Base-by-base conservation (phyloP, 2,113 vertebrate species). In the Corynorhinus townsendii region DNA sequence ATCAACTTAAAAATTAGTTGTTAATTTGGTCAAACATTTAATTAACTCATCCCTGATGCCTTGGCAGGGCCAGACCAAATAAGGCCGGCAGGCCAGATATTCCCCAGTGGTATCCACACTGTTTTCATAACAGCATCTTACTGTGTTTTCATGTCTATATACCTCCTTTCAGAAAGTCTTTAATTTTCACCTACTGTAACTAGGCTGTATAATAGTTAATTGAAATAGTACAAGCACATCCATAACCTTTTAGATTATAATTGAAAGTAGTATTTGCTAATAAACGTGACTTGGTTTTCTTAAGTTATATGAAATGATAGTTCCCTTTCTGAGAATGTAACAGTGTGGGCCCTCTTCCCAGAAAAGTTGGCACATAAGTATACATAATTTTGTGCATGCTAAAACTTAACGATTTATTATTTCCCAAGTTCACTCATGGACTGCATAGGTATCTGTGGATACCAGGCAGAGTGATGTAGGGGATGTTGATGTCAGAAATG, bases 191-290 rank as follows among this genome's bases (percentile, higher is more conserved):
- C 16, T 80, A 68, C 56, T 72, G 2, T 82, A 35, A 89, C 64
- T 83, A 82, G 20, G 6, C 79, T 69, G 24, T 90, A 68, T 83
- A 69, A 77, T 79, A 84, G 19, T 92, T 83, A 54, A 85, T 79
- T 92, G 59, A 93, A 87, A 83, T 40, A 71, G 40, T 85, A 64
- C 6, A 24, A 85, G 16, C 26, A 52, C 11, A 72, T 72, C 19
- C n/a, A 66, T 89, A 93, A 89, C 45, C 35, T 86, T 89, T 59
- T 86, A 96, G 83, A 86, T 93, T 96, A 86, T 79, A 30, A 80
- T 83, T 96, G 72, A 84, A 91, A 73, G 33, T 91, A 93, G 49
- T 96, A 92, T 86, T 92, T 95, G 47, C 84, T 96, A 92, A 92
- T 93, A 89, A 91, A 85, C 89, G 4, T 96, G 68, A 85, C 16